Evolutionary conservation across 2,888 invertebrate species (phyloP), one percentile per base, ranked within the genome.

Genomic region (Pristionchus fissidentatus): DNA sequence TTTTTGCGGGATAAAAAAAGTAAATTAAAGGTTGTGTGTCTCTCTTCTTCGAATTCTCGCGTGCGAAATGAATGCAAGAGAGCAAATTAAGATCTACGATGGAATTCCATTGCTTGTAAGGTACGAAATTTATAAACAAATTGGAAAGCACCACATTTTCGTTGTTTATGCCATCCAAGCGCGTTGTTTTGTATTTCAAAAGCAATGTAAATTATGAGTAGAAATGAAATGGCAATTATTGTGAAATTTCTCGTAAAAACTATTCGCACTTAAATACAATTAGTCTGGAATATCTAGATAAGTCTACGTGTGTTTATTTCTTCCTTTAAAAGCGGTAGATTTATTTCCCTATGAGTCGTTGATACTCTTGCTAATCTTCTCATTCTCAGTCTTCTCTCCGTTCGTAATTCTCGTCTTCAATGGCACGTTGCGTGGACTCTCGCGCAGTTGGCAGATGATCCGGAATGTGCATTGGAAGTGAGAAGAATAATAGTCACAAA

Each of bases 391-490:
- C 91, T 93, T 73, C 89, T 93, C 26, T 92, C 93, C 52, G 91
- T 92, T 85, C 92, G 92, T 78, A 93, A 93, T 86, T 92, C 92
- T n/a, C 93, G 93, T 52, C 88, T 93, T 70, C 90, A 93, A 83
- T 93, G 93, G 92, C 93, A 93, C 85, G 91, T 93, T 10, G 92
- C 93, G 13, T 93, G 93, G 93, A 93, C 93, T 84, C 88, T 93
- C 41, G 93, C 93, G 0, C 92, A 92, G 85, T 87, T 93, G 83
- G 92, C 93, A 85, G 92, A 93, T 35, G 92, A 93, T 87, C 88
- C 88, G n/a, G 93, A 93, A 77, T 91, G 92, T 55, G 91, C 93
- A 46, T 89, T 92, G 84, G 93, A 93, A 85, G 92, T 93, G 26
- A 26, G n/a, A n/a, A n/a, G n/a, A n/a, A n/a, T n/a, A n/a, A n/a